Evolutionary conservation across 1,140 invertebrate genomes (phyloP), one percentile per base, ranked within the genome.

Genomic region (Drosophila mojavensis): DNA sequence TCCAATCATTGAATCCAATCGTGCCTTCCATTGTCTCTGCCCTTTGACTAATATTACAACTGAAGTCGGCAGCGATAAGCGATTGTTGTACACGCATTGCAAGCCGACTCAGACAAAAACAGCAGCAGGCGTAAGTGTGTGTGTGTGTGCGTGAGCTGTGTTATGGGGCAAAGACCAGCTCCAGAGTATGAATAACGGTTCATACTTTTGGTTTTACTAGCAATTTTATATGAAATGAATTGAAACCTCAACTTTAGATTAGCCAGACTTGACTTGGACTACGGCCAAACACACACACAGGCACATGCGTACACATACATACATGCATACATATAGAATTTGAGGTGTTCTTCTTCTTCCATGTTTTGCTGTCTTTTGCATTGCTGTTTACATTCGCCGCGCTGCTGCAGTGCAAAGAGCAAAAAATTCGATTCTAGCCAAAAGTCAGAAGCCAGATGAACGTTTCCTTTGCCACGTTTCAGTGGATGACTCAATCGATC

Each of bases 11-110:
- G n/a, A 47, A 47, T 47, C n/a, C 43, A 47, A 15, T 15, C 60
- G 15, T n/a, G 6, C 28, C 39, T 55, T 70, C 43, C 41, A 72
- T 72, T 72, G 64, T 73, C 70, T 73, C 70, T 73, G 39, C 43
- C n/a, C 26, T 61, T 58, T 76, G 59, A 74, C 64, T 81, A 69
- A 47, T 78, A 59, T 81, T 81, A 78, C 79, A 81, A 69, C 41
- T 61, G 41, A 51, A 45, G 28, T 59, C 30, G 15, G 28, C n/a
- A 30, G 60, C 47, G 68, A 82, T 82, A 78, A 81, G 60, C 55
- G 33, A 20, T 20, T n/a, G 55, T 39, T 24, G 45, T 43, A 48
- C 33, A 39, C 36, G 30, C 55, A 56, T 48, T 26, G 11, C 13
- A 61, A 36, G 30, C 41, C 36, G 67, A 60, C 59, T 26, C 41